phyloP scores from a whole-genome alignment of 2,797 vertebrate genomes.

The Cirrhinus molitorella region DNA sequence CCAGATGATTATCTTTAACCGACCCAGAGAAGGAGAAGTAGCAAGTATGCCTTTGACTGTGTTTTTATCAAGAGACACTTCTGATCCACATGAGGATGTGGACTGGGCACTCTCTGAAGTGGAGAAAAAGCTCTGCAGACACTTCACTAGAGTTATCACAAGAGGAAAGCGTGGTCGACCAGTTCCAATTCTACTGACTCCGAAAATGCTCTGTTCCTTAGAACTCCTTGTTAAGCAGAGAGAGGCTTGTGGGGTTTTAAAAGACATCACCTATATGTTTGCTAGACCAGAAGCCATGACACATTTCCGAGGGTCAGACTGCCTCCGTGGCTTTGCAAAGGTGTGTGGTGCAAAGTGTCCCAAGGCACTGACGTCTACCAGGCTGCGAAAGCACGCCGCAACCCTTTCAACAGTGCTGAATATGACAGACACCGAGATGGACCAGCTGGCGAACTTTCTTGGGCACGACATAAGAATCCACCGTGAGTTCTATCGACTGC shows the following conservation, averaged over 20 bases:
- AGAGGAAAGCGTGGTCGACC: conserved; percentile 27
- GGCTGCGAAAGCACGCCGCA: conserved; percentile 56
- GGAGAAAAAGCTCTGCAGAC: conserved; percentile 55
- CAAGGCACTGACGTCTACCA: conserved; percentile 53
- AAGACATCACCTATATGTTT: conserved; percentile 57
- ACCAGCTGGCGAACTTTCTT: conserved; percentile 55
- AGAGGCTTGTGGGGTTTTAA: conserved; percentile 48
- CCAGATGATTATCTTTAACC: conserved; percentile 60
- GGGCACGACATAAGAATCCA: conserved; percentile 56
- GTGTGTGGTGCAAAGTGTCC: conserved; percentile 50
- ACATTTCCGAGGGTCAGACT: conserved; percentile 57
- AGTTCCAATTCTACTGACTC: conserved; percentile 58
- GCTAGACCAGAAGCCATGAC: conserved; percentile 50
- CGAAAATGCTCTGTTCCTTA: conserved; percentile 49
- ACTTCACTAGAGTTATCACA: conserved; percentile 47
- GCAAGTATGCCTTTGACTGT: conserved; percentile 40
- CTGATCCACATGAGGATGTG: conserved; percentile 49
- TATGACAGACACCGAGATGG: conserved; percentile 53
- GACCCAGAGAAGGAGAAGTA: conserved; percentile 29
- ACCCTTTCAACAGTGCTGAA: conserved; percentile 55
- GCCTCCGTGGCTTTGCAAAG: conserved; percentile 48
- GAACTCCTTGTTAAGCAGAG: conserved; percentile 54
- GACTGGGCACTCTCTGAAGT: conserved; percentile 62
- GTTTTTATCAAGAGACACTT: conserved; percentile 57
- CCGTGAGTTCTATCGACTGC: conserved; percentile 46